A percentile compares a stretch with the other conserved stretches of the same genome.
These are phyloP conservation scores for Julus scanicus DNA, from an alignment of 2,888 invertebrate species.

Conservation along the genomic window DNA sequence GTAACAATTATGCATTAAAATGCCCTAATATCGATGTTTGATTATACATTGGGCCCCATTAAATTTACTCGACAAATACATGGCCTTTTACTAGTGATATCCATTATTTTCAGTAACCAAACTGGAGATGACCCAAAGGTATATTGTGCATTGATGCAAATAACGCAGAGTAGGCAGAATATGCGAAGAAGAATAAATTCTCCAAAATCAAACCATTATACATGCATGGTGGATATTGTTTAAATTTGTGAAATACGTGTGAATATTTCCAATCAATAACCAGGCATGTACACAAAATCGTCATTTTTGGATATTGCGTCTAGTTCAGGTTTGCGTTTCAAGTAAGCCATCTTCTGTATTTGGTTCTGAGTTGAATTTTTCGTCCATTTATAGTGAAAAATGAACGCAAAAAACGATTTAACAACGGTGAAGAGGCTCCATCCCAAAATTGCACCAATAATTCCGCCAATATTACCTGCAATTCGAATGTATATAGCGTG, in stretches of 20 bases:
- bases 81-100: no score
- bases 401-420: constrained; percentile 6
- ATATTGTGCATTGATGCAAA: no score
- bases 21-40: no score
- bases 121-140: no score
- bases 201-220: neutral
- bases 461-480: constrained; percentile 53
- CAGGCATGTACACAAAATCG: neutral
- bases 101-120: no score
- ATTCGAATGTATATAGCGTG: neutral
- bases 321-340: neutral
- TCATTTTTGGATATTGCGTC: neutral
- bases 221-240: neutral
- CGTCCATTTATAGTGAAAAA: neutral
- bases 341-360: neutral
- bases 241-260: neutral
- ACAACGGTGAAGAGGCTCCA: constrained; percentile 51
- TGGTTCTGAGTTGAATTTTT: neutral
- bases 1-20: no score
- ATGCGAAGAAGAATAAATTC: neutral
- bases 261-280: neutral
- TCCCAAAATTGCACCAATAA: constrained; percentile 54
- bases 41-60: no score
- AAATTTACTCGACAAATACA: no score
- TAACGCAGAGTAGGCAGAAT: no score